A percentile compares a stretch with the other conserved stretches of the same genome.
phyloP scores from a whole-genome alignment of 2,888 invertebrate genomes.

The Amiota mariae region DNA sequence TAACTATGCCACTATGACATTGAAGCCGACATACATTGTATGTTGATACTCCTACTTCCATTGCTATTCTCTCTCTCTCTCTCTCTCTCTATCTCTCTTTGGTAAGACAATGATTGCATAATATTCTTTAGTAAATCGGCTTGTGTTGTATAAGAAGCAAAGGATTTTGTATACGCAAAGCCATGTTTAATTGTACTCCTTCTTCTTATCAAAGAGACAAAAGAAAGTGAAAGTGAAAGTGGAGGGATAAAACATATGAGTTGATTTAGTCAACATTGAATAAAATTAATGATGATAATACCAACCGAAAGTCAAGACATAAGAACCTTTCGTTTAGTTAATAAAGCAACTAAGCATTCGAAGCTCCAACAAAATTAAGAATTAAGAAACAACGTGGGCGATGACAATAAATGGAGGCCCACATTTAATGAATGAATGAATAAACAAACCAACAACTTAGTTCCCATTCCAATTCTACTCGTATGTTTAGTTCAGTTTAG shows the following conservation, averaged over 20 bases:
- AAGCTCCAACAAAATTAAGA: not conserved
- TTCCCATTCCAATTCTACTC: not conserved
- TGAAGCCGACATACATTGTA: too few relatives aligned
- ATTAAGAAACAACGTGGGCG: constrained; percentile 5
- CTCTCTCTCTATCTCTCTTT: too few relatives aligned
- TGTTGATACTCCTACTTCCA: too few relatives aligned
- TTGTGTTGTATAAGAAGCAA: too few relatives aligned
- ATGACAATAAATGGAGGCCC: constrained; percentile 29
- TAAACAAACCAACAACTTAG: too few relatives aligned
- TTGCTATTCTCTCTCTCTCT: too few relatives aligned
- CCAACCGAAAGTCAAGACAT: not conserved
- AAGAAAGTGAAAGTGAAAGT: constrained; percentile 2
- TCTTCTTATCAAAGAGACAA: not conserved
- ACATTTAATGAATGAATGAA: constrained; percentile 61
- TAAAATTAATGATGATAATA: not conserved
- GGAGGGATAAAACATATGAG: not conserved
- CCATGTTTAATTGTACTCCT: too few relatives aligned
- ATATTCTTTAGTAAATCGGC: too few relatives aligned
- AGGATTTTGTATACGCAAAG: too few relatives aligned
- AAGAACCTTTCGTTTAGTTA: not conserved
- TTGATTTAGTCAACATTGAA: not conserved
- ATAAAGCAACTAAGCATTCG: constrained; percentile 15
- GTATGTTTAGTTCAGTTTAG: too few relatives aligned
- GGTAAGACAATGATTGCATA: too few relatives aligned
- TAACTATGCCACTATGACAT: not conserved